phyloP scores from a whole-genome alignment of 2,797 vertebrate genomes.

The Eremophila alpestris region DNA sequence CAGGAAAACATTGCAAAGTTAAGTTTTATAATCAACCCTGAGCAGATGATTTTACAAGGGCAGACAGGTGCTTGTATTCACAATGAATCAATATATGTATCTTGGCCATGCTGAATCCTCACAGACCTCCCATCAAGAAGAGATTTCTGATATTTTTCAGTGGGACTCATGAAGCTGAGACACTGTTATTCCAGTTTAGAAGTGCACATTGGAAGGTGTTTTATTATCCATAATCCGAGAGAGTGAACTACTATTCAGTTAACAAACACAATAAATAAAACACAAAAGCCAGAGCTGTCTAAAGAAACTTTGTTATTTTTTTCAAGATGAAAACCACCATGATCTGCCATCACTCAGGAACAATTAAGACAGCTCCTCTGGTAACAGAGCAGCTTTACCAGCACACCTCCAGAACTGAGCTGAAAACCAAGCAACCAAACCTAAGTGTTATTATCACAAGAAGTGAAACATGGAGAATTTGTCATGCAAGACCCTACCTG shows the following conservation, averaged over 20 bases:
- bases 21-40: background rate
- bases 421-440: background rate
- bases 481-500: background rate
- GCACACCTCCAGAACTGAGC: background rate
- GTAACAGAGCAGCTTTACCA: background rate
- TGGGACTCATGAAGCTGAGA: background rate
- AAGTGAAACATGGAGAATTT: background rate
- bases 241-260: background rate
- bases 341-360: background rate
- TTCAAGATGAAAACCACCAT: background rate
- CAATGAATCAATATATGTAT: background rate
- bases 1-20: background rate
- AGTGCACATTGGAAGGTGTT: background rate
- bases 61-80: background rate
- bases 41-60: background rate
- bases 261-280: background rate
- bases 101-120: background rate
- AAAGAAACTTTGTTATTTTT: background rate
- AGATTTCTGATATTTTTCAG: background rate
- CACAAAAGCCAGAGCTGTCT: accelerated
- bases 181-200: background rate
- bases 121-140: background rate
- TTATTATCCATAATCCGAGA: background rate
- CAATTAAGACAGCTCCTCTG: background rate
- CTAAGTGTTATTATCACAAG: background rate